These are phyloP conservation scores for Spea hammondii DNA, from an alignment of 2,797 vertebrate species.

Conservation along the genomic window DNA sequence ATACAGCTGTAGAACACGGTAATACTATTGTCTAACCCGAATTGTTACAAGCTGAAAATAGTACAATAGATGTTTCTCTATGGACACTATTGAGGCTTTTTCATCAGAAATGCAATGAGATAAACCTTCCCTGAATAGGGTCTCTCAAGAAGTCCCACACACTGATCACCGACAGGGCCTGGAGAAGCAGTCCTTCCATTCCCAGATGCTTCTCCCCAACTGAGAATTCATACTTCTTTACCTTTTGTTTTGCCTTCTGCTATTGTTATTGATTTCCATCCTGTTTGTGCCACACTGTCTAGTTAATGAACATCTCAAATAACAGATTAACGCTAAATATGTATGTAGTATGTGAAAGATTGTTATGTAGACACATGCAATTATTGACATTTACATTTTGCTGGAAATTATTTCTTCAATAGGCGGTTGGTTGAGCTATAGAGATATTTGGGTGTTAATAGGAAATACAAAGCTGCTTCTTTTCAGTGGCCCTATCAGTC, in stretches of 20 bases:
- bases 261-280: constrained; percentile 19
- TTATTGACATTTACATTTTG: neutral
- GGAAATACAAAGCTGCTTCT: neutral
- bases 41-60: constrained; percentile 48
- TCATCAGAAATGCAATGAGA: constrained; percentile 35
- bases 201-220: neutral
- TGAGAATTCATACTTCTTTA: neutral
- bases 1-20: constrained; percentile 49
- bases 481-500: neutral
- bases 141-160: constrained; percentile 19
- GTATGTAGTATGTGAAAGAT: neutral
- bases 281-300: neutral
- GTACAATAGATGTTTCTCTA: constrained; percentile 48
- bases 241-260: constrained; percentile 16
- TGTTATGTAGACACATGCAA: no score
- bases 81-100: constrained; percentile 38
- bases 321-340: neutral
- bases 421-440: neutral
- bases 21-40: constrained; percentile 33
- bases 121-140: constrained; percentile 40
- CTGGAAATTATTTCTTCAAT: neutral
- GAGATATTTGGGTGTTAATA: neutral
- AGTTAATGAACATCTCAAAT: neutral
- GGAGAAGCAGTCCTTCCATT: constrained; percentile 3
- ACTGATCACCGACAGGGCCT: constrained; percentile 7